Evolutionary conservation across 2,797 vertebrate genomes (phyloP).

Genomic region (Etheostoma perlongum): DNA sequence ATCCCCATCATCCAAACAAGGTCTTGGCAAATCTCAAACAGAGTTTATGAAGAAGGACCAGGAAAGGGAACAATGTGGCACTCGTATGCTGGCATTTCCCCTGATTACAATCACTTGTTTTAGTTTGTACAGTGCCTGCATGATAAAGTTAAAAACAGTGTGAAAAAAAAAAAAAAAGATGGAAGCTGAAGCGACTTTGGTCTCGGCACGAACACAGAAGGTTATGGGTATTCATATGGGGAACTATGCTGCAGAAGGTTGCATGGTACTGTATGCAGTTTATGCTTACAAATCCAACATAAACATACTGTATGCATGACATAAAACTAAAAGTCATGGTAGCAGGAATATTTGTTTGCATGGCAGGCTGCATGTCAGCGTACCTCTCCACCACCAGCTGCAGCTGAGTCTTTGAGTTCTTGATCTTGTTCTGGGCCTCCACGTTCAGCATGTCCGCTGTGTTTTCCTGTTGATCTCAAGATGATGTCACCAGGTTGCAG

Average conservation of each 20-base stretch:
- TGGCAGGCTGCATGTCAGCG: slow-evolving; percentile 6
- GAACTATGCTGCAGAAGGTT: background rate
- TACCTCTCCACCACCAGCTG: slow-evolving; percentile 90
- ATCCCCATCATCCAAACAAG: slow-evolving; percentile 62
- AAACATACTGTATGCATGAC: no score
- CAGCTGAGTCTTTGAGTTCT: slow-evolving; percentile 88
- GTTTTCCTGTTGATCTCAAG: slow-evolving; percentile 90
- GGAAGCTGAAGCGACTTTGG: slow-evolving; percentile 25
- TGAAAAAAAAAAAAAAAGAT: slow-evolving; percentile 19
- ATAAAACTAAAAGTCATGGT: background rate
- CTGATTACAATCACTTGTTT: slow-evolving; percentile 76
- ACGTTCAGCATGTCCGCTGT: slow-evolving; percentile 91
- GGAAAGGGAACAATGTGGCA: slow-evolving; percentile 60
- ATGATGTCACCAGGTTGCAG: slow-evolving; percentile 91
- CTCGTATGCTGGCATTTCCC: slow-evolving; percentile 76
- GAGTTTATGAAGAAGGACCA: slow-evolving; percentile 53
- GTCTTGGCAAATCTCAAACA: slow-evolving; percentile 60
- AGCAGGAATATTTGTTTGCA: background rate
- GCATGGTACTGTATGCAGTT: background rate
- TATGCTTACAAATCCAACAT: slow-evolving; percentile 8
- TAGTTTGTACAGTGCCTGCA: slow-evolving; percentile 66
- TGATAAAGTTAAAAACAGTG: slow-evolving; percentile 55
- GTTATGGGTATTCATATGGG: slow-evolving; percentile 17
- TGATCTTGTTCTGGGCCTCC: slow-evolving; percentile 96
- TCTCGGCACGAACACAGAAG: slow-evolving; percentile 38